These are phyloP conservation scores for Anabacerthia variegaticeps DNA, from an alignment of 2,797 vertebrate species.

Conservation along the genomic window DNA sequence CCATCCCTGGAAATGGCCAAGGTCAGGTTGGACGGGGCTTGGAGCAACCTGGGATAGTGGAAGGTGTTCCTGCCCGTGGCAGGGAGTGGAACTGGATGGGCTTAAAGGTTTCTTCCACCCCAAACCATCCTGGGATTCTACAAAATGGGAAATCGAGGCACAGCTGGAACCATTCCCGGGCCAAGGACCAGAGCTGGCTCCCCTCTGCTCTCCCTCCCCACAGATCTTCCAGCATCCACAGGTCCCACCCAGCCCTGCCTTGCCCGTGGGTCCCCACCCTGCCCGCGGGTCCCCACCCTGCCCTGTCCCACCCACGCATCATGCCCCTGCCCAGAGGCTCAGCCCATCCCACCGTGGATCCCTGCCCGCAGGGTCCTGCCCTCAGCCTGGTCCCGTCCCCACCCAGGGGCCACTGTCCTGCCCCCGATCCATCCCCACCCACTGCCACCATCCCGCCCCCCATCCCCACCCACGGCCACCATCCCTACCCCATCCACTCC, in stretches of 20 bases:
- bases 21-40: not conserved
- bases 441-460: not conserved
- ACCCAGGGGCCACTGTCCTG: not conserved
- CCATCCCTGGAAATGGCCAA: not conserved
- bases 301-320: not conserved
- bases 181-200: not conserved
- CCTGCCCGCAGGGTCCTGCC: not conserved
- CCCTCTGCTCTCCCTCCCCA: not conserved
- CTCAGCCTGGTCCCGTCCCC: not conserved
- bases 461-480: not conserved
- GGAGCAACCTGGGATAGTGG: not conserved
- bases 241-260: slow-evolving; percentile 2
- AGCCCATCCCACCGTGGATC: not conserved
- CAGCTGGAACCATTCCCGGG: not conserved
- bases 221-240: not conserved
- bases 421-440: not conserved
- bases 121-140: not conserved
- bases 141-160: not conserved
- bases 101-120: not conserved
- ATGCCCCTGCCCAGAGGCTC: not conserved
- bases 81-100: not conserved
- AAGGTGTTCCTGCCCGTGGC: not conserved
- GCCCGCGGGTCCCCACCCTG: slow-evolving; percentile 4
- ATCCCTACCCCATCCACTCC: not conserved
- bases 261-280: not conserved